Base-by-base conservation (phyloP, 2,113 vertebrate genomes). In the Phalacrocorax carbo region DNA sequence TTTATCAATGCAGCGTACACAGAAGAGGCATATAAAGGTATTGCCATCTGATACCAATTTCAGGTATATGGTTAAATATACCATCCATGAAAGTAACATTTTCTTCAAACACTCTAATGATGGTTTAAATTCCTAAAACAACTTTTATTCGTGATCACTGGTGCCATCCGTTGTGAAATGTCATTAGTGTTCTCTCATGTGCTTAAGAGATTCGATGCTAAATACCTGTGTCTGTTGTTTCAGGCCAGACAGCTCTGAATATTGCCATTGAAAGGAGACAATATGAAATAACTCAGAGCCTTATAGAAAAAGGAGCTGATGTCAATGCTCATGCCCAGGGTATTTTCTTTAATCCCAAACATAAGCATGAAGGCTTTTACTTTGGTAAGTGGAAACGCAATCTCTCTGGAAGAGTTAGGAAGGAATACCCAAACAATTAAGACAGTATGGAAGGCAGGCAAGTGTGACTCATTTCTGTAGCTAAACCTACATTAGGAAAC, bases 211-310 rank as follows among this genome's bases (percentile, higher is more conserved):
- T 16, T 75, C 58, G 40, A 1, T 3, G 1, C 61, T 77, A 18
- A 91, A n/a, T 57, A 51, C 23, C 27, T 36, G 11, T 27, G 12
- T 88, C 51, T 93, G 73, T 82, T 94, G 30, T 95, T 94, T 2
- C 86, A 98, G 98, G 98, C 40, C 98, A 98, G 96, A 98, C 98
- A 2, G 98, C 98, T 46, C 91, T 98, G 42, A 98, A 98, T 38
- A 98, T 98, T 58, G 98, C 98, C 69, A 98, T 98, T 17, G 98
- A 98, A 92, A 97, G 98, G 85, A 96, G 98, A 58, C 98, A 98
- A 22, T 97, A 97, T 21, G 98, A 98, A 95, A 96, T 98, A 64
- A 97, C 98, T 2, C 96, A 97, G 22, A 90, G 82, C 84, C 97
- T 98, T n/a, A 98, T 98, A 21, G 96, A 97, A 10, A 98, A 98